A percentile compares a stretch with the other conserved stretches of the same genome.
Conservation (phyloP, 2,888 invertebrate species). For the Eilema depressum region DNA sequence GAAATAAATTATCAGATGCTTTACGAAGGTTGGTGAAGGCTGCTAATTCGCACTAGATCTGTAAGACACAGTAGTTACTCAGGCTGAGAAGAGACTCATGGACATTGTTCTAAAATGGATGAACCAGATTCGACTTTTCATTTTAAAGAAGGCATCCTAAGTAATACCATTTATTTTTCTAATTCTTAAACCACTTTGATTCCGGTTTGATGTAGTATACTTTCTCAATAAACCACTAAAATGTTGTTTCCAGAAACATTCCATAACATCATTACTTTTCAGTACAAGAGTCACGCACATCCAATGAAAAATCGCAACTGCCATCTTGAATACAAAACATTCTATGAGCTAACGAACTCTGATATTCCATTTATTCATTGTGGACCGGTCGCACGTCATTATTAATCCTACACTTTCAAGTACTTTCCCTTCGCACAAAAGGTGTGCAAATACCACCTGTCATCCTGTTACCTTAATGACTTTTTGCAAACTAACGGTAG, state of each 20-base stretch:
- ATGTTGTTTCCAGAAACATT: slow-evolving; percentile 7
- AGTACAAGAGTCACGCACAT: slow-evolving; percentile 36
- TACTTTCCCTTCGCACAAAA: slow-evolving; percentile 48
- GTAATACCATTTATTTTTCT: background rate
- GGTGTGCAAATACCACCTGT: slow-evolving; percentile 59
- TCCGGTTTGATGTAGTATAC: background rate
- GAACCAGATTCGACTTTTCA: too few relatives aligned
- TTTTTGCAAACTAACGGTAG: slow-evolving; percentile 32
- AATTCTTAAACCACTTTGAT: background rate
- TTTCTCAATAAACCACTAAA: background rate
- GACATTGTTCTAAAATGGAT: too few relatives aligned
- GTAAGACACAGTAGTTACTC: background rate
- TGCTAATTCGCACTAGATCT: background rate
- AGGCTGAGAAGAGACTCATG: too few relatives aligned
- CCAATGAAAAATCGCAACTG: slow-evolving; percentile 31
- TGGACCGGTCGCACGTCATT: slow-evolving; percentile 31
- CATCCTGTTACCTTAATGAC: slow-evolving; percentile 54
- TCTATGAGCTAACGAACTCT: slow-evolving; percentile 41
- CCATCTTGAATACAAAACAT: slow-evolving; percentile 36
- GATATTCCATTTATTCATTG: slow-evolving; percentile 39
- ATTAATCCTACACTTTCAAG: slow-evolving; percentile 38
- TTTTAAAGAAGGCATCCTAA: background rate
- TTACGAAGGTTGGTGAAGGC: background rate
- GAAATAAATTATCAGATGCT: background rate
- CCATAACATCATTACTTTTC: slow-evolving; percentile 22